phyloP scores from a whole-genome alignment of 1,140 invertebrate species.

The Lutraria rhynchaena region DNA sequence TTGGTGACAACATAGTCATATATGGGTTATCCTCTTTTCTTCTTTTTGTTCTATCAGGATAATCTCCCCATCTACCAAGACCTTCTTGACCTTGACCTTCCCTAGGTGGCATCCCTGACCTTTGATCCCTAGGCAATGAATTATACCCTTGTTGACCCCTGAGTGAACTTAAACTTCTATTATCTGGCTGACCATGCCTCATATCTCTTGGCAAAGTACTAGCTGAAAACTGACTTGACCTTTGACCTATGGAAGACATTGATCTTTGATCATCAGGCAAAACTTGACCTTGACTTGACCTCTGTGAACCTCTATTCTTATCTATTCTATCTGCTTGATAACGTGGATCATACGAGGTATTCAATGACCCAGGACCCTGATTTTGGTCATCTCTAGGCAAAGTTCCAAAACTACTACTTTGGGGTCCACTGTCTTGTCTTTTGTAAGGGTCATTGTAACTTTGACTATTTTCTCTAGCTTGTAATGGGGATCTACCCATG shows the following conservation, averaged over 20 bases:
- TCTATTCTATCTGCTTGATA: constrained; percentile 36
- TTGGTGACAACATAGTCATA: constrained; percentile 49
- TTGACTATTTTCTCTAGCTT: constrained; percentile 24
- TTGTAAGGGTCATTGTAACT: constrained; percentile 37
- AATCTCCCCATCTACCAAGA: constrained; percentile 3
- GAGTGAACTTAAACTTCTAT: constrained; percentile 36
- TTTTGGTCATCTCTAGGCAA: constrained; percentile 30
- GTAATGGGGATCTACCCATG: constrained; percentile 28
- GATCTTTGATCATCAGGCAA: constrained; percentile 46
- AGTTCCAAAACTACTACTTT: constrained; percentile 33
- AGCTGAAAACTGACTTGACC: constrained; percentile 34
- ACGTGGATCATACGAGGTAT: constrained; percentile 25
- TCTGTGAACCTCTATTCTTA: constrained; percentile 30
- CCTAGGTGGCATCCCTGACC: constrained; percentile 6
- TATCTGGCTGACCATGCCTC: constrained; percentile 24
- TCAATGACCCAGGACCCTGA: constrained; percentile 3
- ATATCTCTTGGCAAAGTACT: constrained; percentile 46
- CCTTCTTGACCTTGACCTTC: constrained; percentile 9
- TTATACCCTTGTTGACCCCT: constrained; percentile 46
- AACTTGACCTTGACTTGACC: constrained; percentile 45
- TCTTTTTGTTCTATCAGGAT: not conserved
- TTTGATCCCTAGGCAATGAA: constrained; percentile 55
- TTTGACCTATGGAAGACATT: constrained; percentile 46
- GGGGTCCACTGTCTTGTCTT: constrained; percentile 8
- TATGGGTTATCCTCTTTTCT: constrained; percentile 42